Evolutionary conservation across 2,797 vertebrate genomes (phyloP).

Genomic region (Crossoptilon crossoptilon): DNA sequence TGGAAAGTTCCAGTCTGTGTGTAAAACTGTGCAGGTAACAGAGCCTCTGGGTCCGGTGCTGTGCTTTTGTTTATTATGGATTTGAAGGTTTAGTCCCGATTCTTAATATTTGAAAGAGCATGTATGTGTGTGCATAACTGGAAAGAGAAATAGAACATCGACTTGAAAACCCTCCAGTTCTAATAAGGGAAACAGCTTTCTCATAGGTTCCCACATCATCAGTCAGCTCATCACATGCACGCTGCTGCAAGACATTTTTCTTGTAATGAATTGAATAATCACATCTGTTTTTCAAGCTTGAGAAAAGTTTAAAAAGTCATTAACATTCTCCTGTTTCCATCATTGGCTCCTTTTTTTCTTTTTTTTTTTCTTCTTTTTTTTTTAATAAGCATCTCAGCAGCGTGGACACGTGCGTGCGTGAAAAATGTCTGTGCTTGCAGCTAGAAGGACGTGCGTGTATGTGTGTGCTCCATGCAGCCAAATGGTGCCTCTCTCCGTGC

Average conservation of each 20-base stretch:
- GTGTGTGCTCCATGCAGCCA: not conserved
- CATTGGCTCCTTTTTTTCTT: constrained; percentile 10
- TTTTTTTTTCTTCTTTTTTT: not conserved
- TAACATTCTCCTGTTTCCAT: constrained; percentile 59
- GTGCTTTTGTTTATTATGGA: not conserved
- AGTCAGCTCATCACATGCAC: constrained; percentile 80
- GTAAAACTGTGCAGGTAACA: not conserved
- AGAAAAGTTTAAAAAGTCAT: constrained; percentile 76
- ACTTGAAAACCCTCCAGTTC: constrained; percentile 66
- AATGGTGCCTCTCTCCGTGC: accelerated
- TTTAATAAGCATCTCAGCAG: not conserved
- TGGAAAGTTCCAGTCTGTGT: not conserved
- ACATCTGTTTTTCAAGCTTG: constrained; percentile 79
- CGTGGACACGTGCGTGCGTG: not conserved
- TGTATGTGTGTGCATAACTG: not conserved
- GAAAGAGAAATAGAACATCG: constrained; percentile 46
- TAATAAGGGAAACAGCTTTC: constrained; percentile 82
- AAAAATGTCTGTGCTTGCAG: not conserved
- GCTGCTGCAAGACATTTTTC: constrained; percentile 67
- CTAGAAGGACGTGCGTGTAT: accelerated
- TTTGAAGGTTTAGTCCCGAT: constrained; percentile 3
- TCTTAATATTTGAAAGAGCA: constrained; percentile 25
- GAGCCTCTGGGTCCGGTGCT: not conserved
- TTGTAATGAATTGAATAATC: constrained; percentile 75
- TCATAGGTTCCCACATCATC: constrained; percentile 83